Evolutionary conservation across 1,140 invertebrate species (phyloP).

Genomic region (Drosophila sulfurigaster): DNA sequence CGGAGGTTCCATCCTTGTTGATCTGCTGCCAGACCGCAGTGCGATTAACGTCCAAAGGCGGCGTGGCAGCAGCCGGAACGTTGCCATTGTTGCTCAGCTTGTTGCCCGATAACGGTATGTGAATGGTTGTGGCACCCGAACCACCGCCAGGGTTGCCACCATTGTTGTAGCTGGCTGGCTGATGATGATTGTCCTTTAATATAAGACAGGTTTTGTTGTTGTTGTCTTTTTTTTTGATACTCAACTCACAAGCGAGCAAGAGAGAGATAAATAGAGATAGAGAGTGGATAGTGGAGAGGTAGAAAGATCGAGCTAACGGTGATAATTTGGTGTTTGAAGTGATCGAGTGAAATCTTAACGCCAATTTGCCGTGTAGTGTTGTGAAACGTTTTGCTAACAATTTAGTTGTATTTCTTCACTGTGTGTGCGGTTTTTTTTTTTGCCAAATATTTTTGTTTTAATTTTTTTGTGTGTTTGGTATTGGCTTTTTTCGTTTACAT

Average conservation of each 20-base stretch:
- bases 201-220: conserved; percentile 61
- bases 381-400: conserved; percentile 27
- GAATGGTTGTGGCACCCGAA: conserved; percentile 70
- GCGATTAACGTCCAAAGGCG: conserved; percentile 94
- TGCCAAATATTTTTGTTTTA: conserved; percentile 65
- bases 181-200: conserved; percentile 80
- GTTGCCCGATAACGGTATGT: conserved; percentile 88
- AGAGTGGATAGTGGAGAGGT: conserved; percentile 4
- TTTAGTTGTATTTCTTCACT: conserved; percentile 25
- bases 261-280: conserved; percentile 30
- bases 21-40: conserved; percentile 98
- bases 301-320: conserved; percentile 40
- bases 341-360: conserved; percentile 11
- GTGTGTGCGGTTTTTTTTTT: conserved; percentile 32
- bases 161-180: conserved; percentile 70
- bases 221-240: conserved; percentile 36
- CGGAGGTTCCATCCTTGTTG: conserved; percentile 85
- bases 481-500: conserved; percentile 58
- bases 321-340: not conserved
- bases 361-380: conserved; percentile 55
- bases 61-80: conserved; percentile 89
- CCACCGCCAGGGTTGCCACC: conserved; percentile 57
- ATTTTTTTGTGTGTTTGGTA: conserved; percentile 54
- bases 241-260: conserved; percentile 22
- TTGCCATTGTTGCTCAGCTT: conserved; percentile 90